phyloP scores from a whole-genome alignment of 2,797 vertebrate genomes.

The Vireo griseus region DNA sequence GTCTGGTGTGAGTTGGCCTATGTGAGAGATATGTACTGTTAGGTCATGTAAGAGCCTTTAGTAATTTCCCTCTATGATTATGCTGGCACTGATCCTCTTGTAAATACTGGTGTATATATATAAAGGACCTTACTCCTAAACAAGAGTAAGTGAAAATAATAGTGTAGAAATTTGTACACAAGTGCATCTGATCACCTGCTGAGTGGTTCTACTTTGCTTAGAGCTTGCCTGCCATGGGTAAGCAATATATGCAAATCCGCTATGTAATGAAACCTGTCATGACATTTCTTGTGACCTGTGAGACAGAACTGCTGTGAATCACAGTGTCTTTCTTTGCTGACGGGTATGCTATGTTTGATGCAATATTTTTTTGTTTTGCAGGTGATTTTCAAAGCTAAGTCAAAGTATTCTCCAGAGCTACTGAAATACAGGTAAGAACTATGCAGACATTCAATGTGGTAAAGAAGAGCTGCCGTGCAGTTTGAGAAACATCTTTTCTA shows the following conservation, averaged over 20 bases:
- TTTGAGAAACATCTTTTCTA: neutral
- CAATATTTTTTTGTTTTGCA: constrained; percentile 67
- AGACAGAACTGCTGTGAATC: neutral
- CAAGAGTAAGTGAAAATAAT: neutral
- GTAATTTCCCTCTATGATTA: neutral
- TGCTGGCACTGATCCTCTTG: neutral
- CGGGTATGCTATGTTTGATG: neutral
- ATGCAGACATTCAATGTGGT: neutral
- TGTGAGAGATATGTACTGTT: neutral
- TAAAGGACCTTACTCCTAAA: neutral
- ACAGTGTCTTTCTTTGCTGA: neutral
- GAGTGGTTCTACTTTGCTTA: neutral
- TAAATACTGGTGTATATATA: neutral
- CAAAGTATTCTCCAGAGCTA: constrained; percentile 91
- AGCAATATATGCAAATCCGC: neutral
- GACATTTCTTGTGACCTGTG: neutral
- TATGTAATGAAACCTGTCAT: neutral
- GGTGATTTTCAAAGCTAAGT: constrained; percentile 98
- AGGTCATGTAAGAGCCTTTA: neutral
- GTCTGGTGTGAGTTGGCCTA: neutral
- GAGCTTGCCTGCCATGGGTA: neutral
- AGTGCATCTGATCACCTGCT: neutral
- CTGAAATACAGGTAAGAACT: constrained; percentile 88
- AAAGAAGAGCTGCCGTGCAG: neutral
- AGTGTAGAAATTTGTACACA: neutral